A percentile compares a stretch with the other conserved stretches of the same genome.
Evolutionary conservation across 1,140 invertebrate genomes (phyloP).

Genomic region (Medauroidea extradentata): DNA sequence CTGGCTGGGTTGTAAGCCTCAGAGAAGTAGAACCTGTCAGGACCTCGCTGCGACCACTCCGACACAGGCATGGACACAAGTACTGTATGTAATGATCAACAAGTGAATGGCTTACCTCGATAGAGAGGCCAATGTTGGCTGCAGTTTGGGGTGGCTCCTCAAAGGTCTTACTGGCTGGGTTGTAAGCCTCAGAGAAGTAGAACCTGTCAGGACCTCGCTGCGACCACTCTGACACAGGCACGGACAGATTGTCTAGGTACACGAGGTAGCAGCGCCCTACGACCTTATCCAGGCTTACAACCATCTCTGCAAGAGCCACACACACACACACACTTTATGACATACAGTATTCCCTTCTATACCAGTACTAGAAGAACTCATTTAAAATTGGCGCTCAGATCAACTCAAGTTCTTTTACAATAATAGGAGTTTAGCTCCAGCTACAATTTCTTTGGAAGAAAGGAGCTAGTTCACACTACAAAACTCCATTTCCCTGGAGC

Average conservation of each 20-base stretch:
- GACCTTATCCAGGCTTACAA: slow-evolving; percentile 49
- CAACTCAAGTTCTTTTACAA: no score
- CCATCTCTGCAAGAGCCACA: slow-evolving; percentile 43
- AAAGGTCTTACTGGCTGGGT: slow-evolving; percentile 53
- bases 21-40: slow-evolving; percentile 71
- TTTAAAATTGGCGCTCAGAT: no score
- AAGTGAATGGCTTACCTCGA: slow-evolving; percentile 49
- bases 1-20: slow-evolving; percentile 68
- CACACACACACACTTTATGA: no score
- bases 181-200: slow-evolving; percentile 71
- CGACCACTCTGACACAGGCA: slow-evolving; percentile 57
- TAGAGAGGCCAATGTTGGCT: slow-evolving; percentile 51
- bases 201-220: slow-evolving; percentile 61
- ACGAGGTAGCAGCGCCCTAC: slow-evolving; percentile 59
- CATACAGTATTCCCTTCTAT: no score
- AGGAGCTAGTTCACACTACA: no score
- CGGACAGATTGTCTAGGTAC: slow-evolving; percentile 51
- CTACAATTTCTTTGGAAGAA: no score
- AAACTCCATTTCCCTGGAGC: no score
- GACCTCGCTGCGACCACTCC: slow-evolving; percentile 59
- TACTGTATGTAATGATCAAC: background rate
- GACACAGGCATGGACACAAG: slow-evolving; percentile 44
- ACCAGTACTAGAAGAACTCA: no score
- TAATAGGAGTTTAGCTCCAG: no score
- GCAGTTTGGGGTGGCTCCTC: slow-evolving; percentile 58